These are phyloP conservation scores for Morone chrysops DNA, from an alignment of 2,113 vertebrate genomes.

Conservation along the genomic window DNA sequence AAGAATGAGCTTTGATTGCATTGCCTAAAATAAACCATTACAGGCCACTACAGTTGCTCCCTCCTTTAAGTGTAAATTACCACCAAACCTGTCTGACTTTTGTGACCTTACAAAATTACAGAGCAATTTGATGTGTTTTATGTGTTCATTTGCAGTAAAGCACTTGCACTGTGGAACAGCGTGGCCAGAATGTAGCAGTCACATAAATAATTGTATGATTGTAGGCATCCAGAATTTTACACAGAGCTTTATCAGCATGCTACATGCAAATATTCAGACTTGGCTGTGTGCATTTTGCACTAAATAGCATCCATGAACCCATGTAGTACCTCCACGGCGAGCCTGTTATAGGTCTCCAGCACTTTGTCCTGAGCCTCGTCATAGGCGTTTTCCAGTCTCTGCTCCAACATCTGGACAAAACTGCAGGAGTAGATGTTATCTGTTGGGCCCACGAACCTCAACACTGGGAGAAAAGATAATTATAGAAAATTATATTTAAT, in stretches of 20 bases:
- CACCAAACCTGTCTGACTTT: neutral
- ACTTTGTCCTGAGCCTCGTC: slow-evolving; percentile 94
- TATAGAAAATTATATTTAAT: neutral
- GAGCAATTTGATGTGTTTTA: neutral
- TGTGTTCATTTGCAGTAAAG: slow-evolving; percentile 4
- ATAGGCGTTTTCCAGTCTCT: slow-evolving; percentile 91
- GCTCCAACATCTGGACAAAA: slow-evolving; percentile 94
- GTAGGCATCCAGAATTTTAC: neutral
- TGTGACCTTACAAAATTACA: slow-evolving; percentile 7
- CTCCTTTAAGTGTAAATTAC: neutral
- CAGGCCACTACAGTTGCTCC: neutral
- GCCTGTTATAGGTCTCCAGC: slow-evolving; percentile 89
- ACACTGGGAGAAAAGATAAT: slow-evolving; percentile 70
- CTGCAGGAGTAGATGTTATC: slow-evolving; percentile 94
- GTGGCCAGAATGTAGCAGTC: neutral
- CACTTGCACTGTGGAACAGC: neutral
- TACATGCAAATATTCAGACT: slow-evolving; percentile 1
- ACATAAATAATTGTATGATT: neutral
- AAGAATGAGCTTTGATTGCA: slow-evolving; percentile 5
- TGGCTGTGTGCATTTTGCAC: neutral
- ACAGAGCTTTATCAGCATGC: slow-evolving; percentile 10
- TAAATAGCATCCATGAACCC: neutral
- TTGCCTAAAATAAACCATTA: slow-evolving; percentile 1
- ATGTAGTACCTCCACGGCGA: slow-evolving; percentile 90
- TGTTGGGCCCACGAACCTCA: slow-evolving; percentile 93